A percentile compares a stretch with the other conserved stretches of the same genome.
These are phyloP conservation scores for Calliphora vicina DNA, from an alignment of 1,140 invertebrate species.

Conservation along the genomic window DNA sequence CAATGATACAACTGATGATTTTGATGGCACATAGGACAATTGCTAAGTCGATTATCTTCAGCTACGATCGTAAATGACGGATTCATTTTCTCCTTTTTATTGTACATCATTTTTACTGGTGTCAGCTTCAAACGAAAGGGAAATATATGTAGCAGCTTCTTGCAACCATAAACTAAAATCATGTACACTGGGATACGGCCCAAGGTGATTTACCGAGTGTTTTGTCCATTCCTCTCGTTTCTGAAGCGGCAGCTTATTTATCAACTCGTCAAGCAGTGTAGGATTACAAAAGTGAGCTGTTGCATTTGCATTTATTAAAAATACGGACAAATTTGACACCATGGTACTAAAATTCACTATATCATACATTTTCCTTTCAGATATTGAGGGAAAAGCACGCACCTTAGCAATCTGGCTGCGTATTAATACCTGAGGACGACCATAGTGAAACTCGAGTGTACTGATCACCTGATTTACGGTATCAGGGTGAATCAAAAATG, in stretches of 20 bases:
- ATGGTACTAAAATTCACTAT: conserved; percentile 22
- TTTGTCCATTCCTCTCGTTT: conserved; percentile 34
- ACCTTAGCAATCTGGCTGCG: conserved; percentile 6
- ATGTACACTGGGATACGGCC: not conserved
- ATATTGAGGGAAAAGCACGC: conserved; percentile 14
- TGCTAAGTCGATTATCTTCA: not conserved
- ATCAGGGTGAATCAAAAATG: conserved; percentile 21
- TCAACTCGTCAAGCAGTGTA: conserved; percentile 25
- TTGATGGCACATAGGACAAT: not conserved
- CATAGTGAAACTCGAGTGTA: not conserved
- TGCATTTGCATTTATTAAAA: conserved; percentile 16
- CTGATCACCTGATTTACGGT: conserved; percentile 3
- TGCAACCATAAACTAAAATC: conserved; percentile 4
- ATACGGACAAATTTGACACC: conserved; percentile 27
- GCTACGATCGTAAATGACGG: not conserved
- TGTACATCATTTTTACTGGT: not conserved
- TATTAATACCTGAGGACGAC: no score
- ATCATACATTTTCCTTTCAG: conserved; percentile 16
- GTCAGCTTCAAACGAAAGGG: not conserved
- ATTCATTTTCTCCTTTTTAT: conserved; percentile 13
- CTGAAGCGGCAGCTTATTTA: conserved; percentile 22
- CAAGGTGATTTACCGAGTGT: not conserved
- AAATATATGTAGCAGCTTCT: conserved; percentile 37
- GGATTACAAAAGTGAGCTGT: conserved; percentile 23
- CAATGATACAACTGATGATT: not conserved